These are phyloP conservation scores for Limosa lapponica DNA, from an alignment of 2,797 vertebrate species.

Conservation along the genomic window DNA sequence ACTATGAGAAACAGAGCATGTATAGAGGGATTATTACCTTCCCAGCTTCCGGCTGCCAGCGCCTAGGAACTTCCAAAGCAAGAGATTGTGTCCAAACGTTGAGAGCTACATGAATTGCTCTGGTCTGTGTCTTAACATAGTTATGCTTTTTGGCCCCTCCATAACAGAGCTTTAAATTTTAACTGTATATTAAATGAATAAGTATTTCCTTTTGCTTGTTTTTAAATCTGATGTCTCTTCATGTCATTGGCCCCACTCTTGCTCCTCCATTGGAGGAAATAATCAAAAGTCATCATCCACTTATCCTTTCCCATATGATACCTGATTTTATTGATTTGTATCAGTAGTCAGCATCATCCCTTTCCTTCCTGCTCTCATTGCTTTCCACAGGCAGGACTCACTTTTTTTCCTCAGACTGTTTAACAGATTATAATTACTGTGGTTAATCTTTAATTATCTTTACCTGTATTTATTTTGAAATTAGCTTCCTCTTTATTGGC, in stretches of 20 bases:
- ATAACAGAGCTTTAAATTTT: neutral
- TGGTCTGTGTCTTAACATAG: neutral
- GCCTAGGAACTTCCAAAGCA: neutral
- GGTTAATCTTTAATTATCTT: neutral
- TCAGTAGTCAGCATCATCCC: neutral
- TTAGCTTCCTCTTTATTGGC: neutral
- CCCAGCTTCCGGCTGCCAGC: neutral
- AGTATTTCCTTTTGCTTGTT: neutral
- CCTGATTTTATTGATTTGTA: neutral
- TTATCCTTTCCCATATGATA: neutral
- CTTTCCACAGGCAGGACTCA: neutral
- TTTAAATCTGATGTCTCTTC: neutral
- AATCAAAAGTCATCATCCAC: neutral
- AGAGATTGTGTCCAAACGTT: neutral
- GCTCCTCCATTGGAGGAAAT: neutral
- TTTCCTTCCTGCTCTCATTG: neutral
- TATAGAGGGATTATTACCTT: neutral
- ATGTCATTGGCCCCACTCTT: neutral
- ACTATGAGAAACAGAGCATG: neutral
- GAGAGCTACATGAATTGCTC: neutral
- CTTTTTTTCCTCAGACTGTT: neutral
- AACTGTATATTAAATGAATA: neutral
- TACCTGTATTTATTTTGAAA: neutral
- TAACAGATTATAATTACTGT: neutral
- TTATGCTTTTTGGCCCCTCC: neutral